These are phyloP conservation scores for Protaetia brevitarsis DNA, from an alignment of 1,140 invertebrate species.

Conservation along the genomic window DNA sequence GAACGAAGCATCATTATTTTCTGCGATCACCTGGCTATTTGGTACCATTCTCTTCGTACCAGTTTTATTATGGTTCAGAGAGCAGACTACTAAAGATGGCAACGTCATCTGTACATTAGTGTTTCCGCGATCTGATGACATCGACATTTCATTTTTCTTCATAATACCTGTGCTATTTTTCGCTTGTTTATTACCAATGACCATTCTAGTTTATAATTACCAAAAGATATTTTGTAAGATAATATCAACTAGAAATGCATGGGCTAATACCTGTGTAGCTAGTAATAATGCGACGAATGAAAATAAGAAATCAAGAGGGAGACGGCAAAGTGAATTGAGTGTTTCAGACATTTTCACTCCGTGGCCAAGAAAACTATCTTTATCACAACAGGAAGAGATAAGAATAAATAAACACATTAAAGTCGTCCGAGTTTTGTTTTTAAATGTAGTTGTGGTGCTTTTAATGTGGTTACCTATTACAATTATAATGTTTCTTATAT, in stretches of 20 bases:
- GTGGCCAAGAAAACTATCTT: conserved; percentile 52
- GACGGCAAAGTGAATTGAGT: conserved; percentile 53
- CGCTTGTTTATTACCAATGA: conserved; percentile 56
- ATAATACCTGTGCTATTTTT: conserved; percentile 54
- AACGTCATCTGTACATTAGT: conserved; percentile 55
- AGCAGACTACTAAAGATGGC: conserved; percentile 37
- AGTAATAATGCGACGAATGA: conserved; percentile 31
- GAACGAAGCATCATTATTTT: conserved; percentile 48
- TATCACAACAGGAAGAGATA: conserved; percentile 55
- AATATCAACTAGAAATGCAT: conserved; percentile 52
- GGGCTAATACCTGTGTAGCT: conserved; percentile 53
- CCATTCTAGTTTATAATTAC: conserved; percentile 57
- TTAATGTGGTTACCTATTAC: conserved; percentile 62
- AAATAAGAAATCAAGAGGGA: conserved; percentile 30
- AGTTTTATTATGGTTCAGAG: conserved; percentile 55
- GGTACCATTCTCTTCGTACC: conserved; percentile 54
- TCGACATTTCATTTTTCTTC: conserved; percentile 56
- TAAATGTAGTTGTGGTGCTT: conserved; percentile 58
- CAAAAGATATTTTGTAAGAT: conserved; percentile 58
- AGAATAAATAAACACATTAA: conserved; percentile 57
- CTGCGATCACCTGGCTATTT: conserved; percentile 52
- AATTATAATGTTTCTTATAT: conserved; percentile 56
- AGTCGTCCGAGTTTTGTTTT: conserved; percentile 55
- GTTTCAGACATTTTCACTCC: conserved; percentile 52
- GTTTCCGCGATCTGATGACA: conserved; percentile 52